Base-by-base conservation (phyloP, 2,888 invertebrate species). In the Philhelius pedissequus region DNA sequence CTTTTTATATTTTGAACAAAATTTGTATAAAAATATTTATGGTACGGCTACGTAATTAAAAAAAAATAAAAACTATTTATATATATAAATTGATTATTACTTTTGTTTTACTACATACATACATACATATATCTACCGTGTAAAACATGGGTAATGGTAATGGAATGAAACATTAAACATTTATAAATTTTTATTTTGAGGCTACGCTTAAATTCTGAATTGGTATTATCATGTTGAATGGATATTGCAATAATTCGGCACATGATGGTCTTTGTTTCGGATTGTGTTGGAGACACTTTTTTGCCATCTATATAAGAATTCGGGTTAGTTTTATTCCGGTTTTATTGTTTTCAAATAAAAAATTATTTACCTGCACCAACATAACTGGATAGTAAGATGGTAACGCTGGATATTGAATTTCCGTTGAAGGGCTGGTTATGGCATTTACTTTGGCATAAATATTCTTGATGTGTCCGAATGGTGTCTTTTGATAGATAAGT, bases 401-500 rank as follows among this genome's bases (percentile, higher is more conserved):
- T 32, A 92, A 91, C 0, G 92, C 91, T 62, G 96, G 95, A 91
- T 96, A 98, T 64, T 94, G 93, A 87, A 98, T 97, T 84, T 92
- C 92, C 86, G 95, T 94, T 74, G 94, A 93, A 9, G 95, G 95
- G 91, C 95, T 95, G 56, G 94, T 94, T 87, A 98, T 97, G 78
- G 96, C 96, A 87, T 93, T 93, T 68, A 97, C 93, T 92, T 97
- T 97, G 43, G 94, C 94, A 90, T 94, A 93, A 83, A 94, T 93
- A 87, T 95, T 93, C 43, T 93, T 92, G 86, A 97, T 94, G 90
- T 97, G 95, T 45, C 96, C 95, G 92, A 98, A 99, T 0, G 99
- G 99, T 1, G 98, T 97, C 88, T 94, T 94, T 0, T 96, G 96
- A 91, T 98, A 99, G 45, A 98, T 94, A 92, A 99, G 93, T 90